phyloP scores from a whole-genome alignment of 2,797 vertebrate genomes.

The Mormyrops attenuatus region DNA sequence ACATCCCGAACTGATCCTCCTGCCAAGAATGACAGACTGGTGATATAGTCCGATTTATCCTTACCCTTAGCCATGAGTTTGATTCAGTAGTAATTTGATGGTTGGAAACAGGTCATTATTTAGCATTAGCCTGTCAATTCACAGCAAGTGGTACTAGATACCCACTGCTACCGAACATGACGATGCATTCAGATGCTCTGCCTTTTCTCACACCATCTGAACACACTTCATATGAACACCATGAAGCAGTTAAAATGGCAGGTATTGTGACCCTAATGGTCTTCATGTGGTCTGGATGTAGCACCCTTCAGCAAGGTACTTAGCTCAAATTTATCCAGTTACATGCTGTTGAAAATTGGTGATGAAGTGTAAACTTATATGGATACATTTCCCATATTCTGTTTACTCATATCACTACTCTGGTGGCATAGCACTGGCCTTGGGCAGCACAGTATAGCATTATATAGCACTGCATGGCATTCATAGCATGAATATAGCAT shows the following conservation, averaged over 20 bases:
- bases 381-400: neutral
- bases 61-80: neutral
- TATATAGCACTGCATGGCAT: neutral
- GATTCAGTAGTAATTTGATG: neutral
- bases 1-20: slow-evolving; percentile 83
- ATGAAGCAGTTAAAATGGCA: neutral
- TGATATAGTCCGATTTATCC: neutral
- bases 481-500: neutral
- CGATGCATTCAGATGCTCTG: neutral
- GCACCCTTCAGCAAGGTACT: neutral
- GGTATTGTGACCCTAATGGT: neutral
- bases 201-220: neutral
- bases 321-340: neutral
- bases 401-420: neutral
- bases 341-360: neutral
- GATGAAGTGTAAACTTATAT: neutral
- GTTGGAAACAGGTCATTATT: neutral
- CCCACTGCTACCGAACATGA: neutral
- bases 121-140: neutral
- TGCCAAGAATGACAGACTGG: slow-evolving; percentile 49
- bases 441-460: no score
- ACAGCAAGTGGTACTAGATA: neutral
- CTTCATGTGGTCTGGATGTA: neutral
- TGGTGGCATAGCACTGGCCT: neutral
- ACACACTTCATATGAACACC: neutral